Evolutionary conservation across 2,888 invertebrate species (phyloP), one percentile per base, ranked within the genome.

Genomic region (Cylindroiulus punctatus): DNA sequence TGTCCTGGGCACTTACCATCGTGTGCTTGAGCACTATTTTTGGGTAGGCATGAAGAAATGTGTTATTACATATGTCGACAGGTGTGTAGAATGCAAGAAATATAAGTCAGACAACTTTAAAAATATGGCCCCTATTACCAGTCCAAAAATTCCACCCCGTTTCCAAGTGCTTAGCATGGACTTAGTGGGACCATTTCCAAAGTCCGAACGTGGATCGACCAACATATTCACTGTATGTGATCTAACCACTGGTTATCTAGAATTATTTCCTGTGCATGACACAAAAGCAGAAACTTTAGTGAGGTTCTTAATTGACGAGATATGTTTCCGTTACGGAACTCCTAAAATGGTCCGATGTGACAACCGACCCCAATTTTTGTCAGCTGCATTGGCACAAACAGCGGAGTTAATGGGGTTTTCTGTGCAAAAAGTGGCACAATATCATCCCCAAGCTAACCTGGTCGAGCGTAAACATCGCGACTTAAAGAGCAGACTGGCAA

Each of bases 131-230:
- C 52, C 5, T 19, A 19, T n/a, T 3, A n/a, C 52, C 0, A n/a
- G 4, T 8, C 52, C 52, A n/a, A 19, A 19, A 0, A n/a, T n/a
- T n/a, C n/a, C 0, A 14, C n/a, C n/a, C n/a, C 19, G 52, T 4
- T 52, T 52, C 5, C 1, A 52, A 0, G n/a, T 14, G 7, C 2
- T 52, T 4, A n/a, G 52, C 3, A n/a, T 52, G 4, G 52, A 52
- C 8, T 0, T 52, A 0, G 52, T n/a, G 0, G 52, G 52, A n/a
- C 52, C 52, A 0, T n/a, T 52, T 12, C n/a, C n/a, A 0, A 3
- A 3, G 5, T n/a, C n/a, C 2, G n/a, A 3, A 0, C 2, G n/a
- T 2, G n/a, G n/a, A 0, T n/a, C 5, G 1, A 52, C 19, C 0
- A n/a, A 0, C n/a, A 52, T 52, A 4, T 52, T 52, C n/a, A n/a